These are phyloP conservation scores for Dasypogon diadema DNA, from an alignment of 2,888 invertebrate species.

Conservation along the genomic window DNA sequence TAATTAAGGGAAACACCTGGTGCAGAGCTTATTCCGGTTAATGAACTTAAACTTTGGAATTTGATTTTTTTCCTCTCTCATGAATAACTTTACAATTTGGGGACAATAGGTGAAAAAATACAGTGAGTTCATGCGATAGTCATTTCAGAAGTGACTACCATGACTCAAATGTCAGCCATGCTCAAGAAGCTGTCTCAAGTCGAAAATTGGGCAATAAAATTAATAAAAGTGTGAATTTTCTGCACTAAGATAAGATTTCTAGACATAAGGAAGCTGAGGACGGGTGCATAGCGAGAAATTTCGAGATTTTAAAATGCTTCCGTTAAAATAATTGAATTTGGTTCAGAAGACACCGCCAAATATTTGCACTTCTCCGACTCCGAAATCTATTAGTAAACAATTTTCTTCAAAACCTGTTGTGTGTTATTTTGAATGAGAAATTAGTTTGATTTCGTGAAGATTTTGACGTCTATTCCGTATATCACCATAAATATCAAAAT, in stretches of 20 bases:
- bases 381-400: background rate
- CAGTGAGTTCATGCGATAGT: background rate
- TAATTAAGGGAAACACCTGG: conserved; percentile 17
- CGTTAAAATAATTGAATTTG: background rate
- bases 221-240: background rate
- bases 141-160: background rate
- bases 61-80: background rate
- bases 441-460: no score
- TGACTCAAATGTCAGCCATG: background rate
- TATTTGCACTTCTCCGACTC: background rate
- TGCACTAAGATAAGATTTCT: background rate
- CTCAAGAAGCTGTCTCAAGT: background rate
- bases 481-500: no score
- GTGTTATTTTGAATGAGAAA: no score
- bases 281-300: background rate
- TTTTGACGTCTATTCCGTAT: no score
- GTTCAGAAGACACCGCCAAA: background rate
- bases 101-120: background rate
- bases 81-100: no score
- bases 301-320: background rate
- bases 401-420: no score
- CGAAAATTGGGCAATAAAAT: background rate
- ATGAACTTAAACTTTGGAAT: conserved; percentile 14
- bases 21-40: conserved; percentile 24
- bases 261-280: background rate